These are phyloP conservation scores for Liolophura sinensis DNA, from an alignment of 1,140 invertebrate genomes.

Conservation along the genomic window DNA sequence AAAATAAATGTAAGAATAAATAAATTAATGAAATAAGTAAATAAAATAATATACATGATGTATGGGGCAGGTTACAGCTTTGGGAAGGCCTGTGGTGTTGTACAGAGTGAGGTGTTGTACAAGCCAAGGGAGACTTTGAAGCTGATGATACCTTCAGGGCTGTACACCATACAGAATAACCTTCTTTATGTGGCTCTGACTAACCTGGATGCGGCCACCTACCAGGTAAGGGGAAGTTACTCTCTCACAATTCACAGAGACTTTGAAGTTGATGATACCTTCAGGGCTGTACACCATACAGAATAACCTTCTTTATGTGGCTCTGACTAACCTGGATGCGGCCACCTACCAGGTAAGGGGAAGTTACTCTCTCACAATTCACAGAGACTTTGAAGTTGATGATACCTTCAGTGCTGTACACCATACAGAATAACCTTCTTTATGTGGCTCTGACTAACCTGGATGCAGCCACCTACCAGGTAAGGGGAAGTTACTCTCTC, in stretches of 20 bases:
- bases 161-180: slow-evolving; percentile 98
- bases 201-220: slow-evolving; percentile 97
- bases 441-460: slow-evolving; percentile 97
- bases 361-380: no score
- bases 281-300: slow-evolving; percentile 95
- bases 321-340: slow-evolving; percentile 96
- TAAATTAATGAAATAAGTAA: no score
- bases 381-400: slow-evolving; percentile 81
- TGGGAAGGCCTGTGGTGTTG: neutral
- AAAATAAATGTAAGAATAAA: no score
- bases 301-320: slow-evolving; percentile 97
- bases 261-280: slow-evolving; percentile 78
- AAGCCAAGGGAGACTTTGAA: slow-evolving; percentile 68
- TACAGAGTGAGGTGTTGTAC: slow-evolving; percentile 8
- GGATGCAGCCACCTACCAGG: slow-evolving; percentile 98
- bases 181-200: slow-evolving; percentile 94
- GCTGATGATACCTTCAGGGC: slow-evolving; percentile 89
- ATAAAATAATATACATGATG: neutral
- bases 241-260: slow-evolving; percentile 76
- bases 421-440: slow-evolving; percentile 96
- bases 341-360: slow-evolving; percentile 91
- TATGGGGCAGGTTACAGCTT: neutral
- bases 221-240: slow-evolving; percentile 73
- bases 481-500: slow-evolving; percentile 51
- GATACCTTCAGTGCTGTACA: slow-evolving; percentile 93